phyloP scores from a whole-genome alignment of 2,113 vertebrate genomes.

The Pomatorhinus ruficollis region DNA sequence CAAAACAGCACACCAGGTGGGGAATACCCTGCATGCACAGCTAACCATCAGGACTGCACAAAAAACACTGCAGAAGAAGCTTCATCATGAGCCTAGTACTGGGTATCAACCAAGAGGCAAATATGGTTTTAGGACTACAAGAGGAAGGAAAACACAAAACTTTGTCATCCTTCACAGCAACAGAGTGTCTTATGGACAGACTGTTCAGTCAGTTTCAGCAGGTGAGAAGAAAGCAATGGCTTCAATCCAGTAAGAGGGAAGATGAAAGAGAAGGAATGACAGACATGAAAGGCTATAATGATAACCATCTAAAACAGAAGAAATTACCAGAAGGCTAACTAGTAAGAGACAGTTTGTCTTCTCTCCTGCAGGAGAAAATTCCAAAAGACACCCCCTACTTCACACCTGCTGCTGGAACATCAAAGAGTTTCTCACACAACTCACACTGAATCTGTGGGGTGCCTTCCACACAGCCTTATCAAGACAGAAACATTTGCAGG shows the following conservation, averaged over 20 bases:
- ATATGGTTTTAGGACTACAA: background rate
- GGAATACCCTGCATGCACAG: background rate
- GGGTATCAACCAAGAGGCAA: background rate
- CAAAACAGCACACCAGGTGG: background rate
- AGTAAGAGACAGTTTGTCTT: background rate
- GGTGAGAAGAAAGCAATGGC: rapidly evolving
- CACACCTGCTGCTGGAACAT: background rate
- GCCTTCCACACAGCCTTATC: background rate
- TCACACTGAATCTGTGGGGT: background rate
- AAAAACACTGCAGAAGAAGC: background rate
- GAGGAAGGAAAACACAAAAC: background rate
- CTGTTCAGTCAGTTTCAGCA: background rate
- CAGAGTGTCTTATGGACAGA: background rate
- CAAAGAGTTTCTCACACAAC: background rate
- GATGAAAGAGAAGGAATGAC: background rate
- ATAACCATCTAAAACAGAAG: background rate
- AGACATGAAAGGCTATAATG: background rate
- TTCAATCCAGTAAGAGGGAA: background rate
- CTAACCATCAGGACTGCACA: background rate
- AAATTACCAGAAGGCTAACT: background rate
- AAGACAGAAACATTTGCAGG: background rate
- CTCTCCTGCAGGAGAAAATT: background rate
- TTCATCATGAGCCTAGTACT: background rate
- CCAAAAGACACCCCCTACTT: background rate
- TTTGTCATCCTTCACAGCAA: background rate